Evolutionary conservation across 2,797 vertebrate species (phyloP).

Genomic region (Falco cherrug): DNA sequence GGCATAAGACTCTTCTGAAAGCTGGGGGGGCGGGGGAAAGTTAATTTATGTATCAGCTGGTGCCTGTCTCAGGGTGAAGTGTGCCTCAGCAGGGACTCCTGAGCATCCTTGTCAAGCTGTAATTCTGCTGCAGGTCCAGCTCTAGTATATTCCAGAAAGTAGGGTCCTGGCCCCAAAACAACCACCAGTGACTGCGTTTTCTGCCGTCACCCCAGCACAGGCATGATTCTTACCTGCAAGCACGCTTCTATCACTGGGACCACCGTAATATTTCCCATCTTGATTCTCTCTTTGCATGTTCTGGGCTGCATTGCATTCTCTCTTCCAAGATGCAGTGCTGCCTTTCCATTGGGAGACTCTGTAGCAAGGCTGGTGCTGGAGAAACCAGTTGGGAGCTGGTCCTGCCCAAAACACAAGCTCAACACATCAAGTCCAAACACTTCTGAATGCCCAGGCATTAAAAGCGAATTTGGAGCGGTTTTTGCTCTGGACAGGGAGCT

Average conservation of each 20-base stretch:
- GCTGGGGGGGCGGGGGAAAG: no score
- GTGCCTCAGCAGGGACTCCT: not conserved
- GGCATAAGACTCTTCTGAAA: not conserved
- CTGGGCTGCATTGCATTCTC: not conserved
- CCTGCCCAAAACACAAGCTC: not conserved
- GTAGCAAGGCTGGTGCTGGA: not conserved
- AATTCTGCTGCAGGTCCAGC: not conserved
- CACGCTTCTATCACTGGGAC: rapidly evolving
- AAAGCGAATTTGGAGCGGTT: not conserved
- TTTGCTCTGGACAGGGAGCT: not conserved
- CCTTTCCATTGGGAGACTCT: not conserved
- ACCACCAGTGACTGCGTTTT: rapidly evolving
- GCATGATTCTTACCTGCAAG: not conserved
- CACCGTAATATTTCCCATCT: rapidly evolving
- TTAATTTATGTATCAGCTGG: not conserved
- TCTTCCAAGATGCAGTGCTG: not conserved
- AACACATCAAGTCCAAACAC: not conserved
- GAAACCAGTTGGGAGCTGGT: not conserved
- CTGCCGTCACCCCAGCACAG: not conserved
- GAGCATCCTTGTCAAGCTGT: not conserved
- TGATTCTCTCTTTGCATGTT: no score
- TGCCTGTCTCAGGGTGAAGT: not conserved
- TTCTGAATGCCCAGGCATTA: not conserved
- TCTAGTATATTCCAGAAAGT: not conserved
- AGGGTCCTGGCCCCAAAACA: not conserved